Conservation (phyloP, 1,140 invertebrate genomes). For the Hylaeus volcanicus region DNA sequence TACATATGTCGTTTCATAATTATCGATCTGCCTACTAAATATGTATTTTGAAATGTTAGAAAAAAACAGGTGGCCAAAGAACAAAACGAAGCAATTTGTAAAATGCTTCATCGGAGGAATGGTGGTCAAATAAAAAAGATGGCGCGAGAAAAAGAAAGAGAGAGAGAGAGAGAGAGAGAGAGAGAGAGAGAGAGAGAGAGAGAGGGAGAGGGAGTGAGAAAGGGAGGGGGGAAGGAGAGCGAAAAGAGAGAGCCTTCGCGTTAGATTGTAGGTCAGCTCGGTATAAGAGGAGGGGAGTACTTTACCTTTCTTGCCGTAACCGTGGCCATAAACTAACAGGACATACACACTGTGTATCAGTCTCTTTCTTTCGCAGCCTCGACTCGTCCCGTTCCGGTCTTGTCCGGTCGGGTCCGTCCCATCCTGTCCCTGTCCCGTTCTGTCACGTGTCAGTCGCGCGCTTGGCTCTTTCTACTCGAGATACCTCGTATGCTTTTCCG, state of each 20-base stretch:
- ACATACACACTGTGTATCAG: conserved; percentile 71
- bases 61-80: neutral
- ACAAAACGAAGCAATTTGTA: neutral
- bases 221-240: neutral
- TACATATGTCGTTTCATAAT: no score
- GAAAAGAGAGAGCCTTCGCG: conserved; percentile 51
- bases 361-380: conserved; percentile 74
- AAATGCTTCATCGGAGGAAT: neutral
- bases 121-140: neutral
- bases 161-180: neutral
- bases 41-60: neutral
- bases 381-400: conserved; percentile 58
- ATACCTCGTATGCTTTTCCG: neutral
- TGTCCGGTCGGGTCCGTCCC: neutral
- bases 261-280: conserved; percentile 73
- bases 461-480: neutral
- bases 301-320: conserved; percentile 69
- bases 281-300: conserved; percentile 60
- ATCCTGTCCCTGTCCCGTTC: neutral
- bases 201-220: neutral
- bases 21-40: no score
- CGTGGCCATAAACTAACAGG: conserved; percentile 76
- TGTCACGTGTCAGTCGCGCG: neutral
- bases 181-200: neutral
- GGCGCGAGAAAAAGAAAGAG: neutral